Conservation (phyloP, 2,888 invertebrate species). For the Calameuta pallipes region DNA sequence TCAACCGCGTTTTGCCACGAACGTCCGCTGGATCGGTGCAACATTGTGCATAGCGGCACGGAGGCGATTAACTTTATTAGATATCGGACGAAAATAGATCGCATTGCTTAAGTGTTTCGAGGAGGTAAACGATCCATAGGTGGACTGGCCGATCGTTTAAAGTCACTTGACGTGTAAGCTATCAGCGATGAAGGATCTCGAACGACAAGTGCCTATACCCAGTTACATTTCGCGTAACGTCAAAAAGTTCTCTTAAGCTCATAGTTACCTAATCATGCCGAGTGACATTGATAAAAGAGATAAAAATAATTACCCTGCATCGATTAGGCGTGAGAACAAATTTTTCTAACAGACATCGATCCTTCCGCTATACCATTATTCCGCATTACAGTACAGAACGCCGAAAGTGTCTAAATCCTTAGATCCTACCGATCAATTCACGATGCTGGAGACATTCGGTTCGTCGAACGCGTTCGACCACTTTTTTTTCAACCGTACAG, state of each 20-base stretch:
- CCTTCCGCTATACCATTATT: not conserved
- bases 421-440: not conserved
- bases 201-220: not conserved
- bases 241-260: not conserved
- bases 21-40: conserved; percentile 19
- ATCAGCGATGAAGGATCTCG: not conserved
- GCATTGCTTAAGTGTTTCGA: conserved; percentile 1
- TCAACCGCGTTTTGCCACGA: conserved; percentile 24
- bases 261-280: not conserved
- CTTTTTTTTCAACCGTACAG: not conserved
- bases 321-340: not conserved
- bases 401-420: not conserved
- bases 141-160: not conserved
- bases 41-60: conserved; percentile 15
- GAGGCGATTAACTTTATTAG: conserved; percentile 26
- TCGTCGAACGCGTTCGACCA: conserved; percentile 4
- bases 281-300: not conserved
- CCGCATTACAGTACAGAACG: not conserved
- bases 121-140: not conserved
- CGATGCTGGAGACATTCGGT: conserved; percentile 2
- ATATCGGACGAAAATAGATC: conserved; percentile 14
- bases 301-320: not conserved
- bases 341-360: not conserved
- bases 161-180: not conserved
- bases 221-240: not conserved